Conservation (phyloP, 1,140 invertebrate species). For the Drosophila nigrodunni region DNA sequence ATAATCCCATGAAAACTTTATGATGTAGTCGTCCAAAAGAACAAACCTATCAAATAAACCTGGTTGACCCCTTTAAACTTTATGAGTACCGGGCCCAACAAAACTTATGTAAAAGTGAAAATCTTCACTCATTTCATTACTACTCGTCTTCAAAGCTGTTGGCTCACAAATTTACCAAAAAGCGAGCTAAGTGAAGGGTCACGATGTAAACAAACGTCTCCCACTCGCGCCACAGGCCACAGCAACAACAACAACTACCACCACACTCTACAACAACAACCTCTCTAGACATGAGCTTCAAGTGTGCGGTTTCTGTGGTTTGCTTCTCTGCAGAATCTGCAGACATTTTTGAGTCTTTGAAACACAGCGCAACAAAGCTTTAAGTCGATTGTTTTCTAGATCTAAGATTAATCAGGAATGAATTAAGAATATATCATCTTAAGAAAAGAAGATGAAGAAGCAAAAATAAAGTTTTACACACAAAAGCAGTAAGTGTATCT, state of each 20-base stretch:
- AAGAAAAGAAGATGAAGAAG: not conserved
- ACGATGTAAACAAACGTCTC: slow-evolving; percentile 34
- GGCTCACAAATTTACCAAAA: not conserved
- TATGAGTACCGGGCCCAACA: no score
- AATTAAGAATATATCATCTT: not conserved
- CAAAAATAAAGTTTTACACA: not conserved
- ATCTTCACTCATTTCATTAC: slow-evolving; percentile 10
- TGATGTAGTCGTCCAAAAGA: no score
- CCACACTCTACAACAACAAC: slow-evolving; percentile 8
- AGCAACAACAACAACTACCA: slow-evolving; percentile 20
- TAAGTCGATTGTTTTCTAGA: not conserved
- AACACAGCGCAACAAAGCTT: slow-evolving; percentile 29
- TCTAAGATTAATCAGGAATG: not conserved
- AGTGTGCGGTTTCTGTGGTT: slow-evolving; percentile 40
- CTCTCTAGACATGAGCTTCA: slow-evolving; percentile 20
- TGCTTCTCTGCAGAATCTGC: not conserved
- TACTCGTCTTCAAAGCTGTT: not conserved
- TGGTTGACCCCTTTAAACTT: no score
- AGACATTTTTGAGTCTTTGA: not conserved
- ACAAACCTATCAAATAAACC: no score
- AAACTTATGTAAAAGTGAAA: slow-evolving; percentile 44
- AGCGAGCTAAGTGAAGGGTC: slow-evolving; percentile 45
- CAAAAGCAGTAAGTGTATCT: not conserved
- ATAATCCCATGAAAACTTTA: no score
- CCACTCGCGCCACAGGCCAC: slow-evolving; percentile 29